Percentiles rank a stretch among this genome's conserved stretches.
Conservation (phyloP, 2,797 vertebrate species). For the Selene dorsalis region DNA sequence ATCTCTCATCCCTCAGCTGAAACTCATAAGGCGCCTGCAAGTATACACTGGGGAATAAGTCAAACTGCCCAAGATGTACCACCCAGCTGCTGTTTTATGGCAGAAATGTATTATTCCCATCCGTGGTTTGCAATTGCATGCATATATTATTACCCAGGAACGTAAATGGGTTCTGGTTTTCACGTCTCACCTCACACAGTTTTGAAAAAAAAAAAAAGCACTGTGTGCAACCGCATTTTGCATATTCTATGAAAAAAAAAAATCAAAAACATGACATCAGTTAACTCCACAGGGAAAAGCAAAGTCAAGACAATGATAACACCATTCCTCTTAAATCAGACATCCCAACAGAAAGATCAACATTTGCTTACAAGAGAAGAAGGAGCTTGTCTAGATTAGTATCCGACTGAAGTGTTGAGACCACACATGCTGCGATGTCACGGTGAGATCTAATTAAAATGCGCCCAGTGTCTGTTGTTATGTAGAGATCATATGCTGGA, state of each 20-base stretch:
- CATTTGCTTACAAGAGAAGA: constrained; percentile 67
- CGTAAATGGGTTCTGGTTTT: constrained; percentile 17
- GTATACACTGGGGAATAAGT: constrained; percentile 42
- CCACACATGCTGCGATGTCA: constrained; percentile 65
- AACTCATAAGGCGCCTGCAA: constrained; percentile 22
- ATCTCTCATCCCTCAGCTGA: constrained; percentile 19
- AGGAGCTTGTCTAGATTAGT: constrained; percentile 56
- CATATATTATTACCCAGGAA: constrained; percentile 40
- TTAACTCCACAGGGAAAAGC: constrained; percentile 39
- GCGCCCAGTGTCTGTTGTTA: constrained; percentile 71
- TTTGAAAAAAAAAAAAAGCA: neutral
- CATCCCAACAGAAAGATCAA: constrained; percentile 56
- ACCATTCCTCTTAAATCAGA: constrained; percentile 44
- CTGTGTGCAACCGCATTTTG: constrained; percentile 10
- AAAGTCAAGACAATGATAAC: constrained; percentile 30
- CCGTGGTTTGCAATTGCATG: neutral
- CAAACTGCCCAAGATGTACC: constrained; percentile 37
- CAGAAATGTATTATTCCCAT: constrained; percentile 30
- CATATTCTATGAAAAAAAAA: constrained; percentile 7
- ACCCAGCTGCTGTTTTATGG: constrained; percentile 23
- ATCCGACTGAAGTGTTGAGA: constrained; percentile 64
- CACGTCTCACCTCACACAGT: constrained; percentile 7
- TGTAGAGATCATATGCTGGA: constrained; percentile 78
- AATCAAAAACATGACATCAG: constrained; percentile 35
- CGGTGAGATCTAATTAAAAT: constrained; percentile 78